Percentiles rank a stretch among this genome's conserved stretches.
Evolutionary conservation across 2,888 invertebrate species (phyloP).

Genomic region (Xestia c-nigrum): DNA sequence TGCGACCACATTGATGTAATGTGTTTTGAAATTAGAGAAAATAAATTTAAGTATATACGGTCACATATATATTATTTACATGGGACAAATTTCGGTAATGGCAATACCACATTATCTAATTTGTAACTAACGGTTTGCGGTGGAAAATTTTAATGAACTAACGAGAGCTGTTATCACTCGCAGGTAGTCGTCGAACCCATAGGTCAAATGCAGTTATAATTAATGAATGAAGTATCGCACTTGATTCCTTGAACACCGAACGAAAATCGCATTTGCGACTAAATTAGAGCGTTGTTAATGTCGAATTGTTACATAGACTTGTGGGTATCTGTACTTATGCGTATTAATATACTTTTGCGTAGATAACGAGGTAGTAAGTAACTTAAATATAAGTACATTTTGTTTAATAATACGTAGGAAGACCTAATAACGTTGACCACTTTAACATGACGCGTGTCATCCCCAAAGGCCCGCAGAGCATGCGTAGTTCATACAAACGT

Average conservation of each 20-base stretch:
- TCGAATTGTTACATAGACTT: not conserved
- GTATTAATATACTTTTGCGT: too few species aligned
- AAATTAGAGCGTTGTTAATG: not conserved
- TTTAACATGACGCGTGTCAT: too few species aligned
- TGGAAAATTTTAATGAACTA: constrained; percentile 68
- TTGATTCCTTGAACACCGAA: not conserved
- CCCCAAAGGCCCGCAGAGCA: too few species aligned
- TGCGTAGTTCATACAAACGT: too few species aligned
- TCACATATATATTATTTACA: too few species aligned
- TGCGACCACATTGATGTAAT: too few species aligned
- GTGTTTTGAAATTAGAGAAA: too few species aligned
- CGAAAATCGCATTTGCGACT: not conserved
- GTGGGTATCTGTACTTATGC: not conserved
- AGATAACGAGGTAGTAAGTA: not conserved
- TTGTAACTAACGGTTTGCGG: constrained; percentile 54
- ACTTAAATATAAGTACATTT: not conserved
- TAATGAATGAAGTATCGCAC: constrained; percentile 11
- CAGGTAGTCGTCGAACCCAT: constrained; percentile 43
- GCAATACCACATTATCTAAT: constrained; percentile 69
- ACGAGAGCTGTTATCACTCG: constrained; percentile 60
- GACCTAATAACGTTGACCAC: not conserved
- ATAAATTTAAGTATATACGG: too few species aligned
- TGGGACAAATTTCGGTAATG: constrained; percentile 74
- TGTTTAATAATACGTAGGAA: not conserved
- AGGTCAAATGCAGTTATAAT: constrained; percentile 38